These are phyloP conservation scores for Chlamydotis undulata DNA, from an alignment of 2,113 vertebrate genomes.

Conservation along the genomic window DNA sequence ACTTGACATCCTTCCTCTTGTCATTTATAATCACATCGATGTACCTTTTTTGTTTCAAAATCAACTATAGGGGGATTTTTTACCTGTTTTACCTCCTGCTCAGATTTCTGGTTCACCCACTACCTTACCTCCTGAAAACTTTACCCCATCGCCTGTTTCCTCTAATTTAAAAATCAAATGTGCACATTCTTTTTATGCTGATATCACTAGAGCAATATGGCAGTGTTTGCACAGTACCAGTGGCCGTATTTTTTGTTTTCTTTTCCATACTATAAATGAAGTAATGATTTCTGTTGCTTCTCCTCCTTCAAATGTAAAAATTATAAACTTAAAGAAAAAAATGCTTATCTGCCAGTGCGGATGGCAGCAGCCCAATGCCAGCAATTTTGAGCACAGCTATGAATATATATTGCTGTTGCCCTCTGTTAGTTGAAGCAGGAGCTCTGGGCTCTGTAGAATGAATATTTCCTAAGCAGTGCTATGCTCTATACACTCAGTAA, in stretches of 20 bases:
- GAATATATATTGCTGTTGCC: neutral
- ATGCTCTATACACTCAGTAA: neutral
- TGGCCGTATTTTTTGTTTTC: neutral
- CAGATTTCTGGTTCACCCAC: neutral
- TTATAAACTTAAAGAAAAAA: neutral
- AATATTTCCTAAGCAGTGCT: neutral
- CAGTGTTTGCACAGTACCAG: neutral
- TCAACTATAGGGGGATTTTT: accelerated
- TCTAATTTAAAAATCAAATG: neutral
- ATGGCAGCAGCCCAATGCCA: neutral
- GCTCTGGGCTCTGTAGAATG: neutral
- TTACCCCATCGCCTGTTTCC: neutral
- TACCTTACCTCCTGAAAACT: neutral
- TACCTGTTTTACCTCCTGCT: neutral
- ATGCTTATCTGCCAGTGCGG: neutral
- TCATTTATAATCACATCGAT: neutral
- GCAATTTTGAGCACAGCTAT: neutral
- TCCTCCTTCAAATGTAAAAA: slow-evolving; percentile 5
- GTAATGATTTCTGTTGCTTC: neutral
- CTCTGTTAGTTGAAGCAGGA: neutral
- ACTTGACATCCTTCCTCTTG: neutral
- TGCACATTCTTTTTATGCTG: neutral
- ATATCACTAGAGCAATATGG: neutral
- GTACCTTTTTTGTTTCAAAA: neutral
- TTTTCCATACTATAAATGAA: neutral